Evolutionary conservation across 2,113 vertebrate species (phyloP).

Genomic region (Malurus melanocephalus): DNA sequence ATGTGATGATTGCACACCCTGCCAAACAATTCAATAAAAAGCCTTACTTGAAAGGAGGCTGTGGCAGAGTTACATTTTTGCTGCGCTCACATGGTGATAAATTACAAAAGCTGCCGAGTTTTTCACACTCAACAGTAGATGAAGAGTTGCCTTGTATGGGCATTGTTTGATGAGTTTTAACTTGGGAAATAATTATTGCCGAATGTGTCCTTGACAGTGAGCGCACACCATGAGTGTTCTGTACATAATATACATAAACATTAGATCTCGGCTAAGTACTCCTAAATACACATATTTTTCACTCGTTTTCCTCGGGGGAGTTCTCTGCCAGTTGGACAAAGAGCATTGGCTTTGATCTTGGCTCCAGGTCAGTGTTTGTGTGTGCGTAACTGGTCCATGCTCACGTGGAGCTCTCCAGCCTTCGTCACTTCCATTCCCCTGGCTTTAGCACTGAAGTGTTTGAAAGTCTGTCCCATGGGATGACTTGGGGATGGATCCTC

Average conservation of each 20-base stretch:
- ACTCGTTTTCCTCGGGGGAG: not conserved
- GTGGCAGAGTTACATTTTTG: slow-evolving; percentile 18
- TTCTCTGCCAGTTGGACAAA: not conserved
- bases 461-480: not conserved
- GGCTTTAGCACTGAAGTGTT: not conserved
- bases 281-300: not conserved
- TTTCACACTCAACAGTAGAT: slow-evolving; percentile 25
- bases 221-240: not conserved
- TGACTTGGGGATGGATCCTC: not conserved
- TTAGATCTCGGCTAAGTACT: not conserved
- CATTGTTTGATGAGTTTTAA: slow-evolving; percentile 36
- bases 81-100: slow-evolving; percentile 20
- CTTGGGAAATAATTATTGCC: slow-evolving; percentile 6
- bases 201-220: slow-evolving; percentile 12
- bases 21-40: slow-evolving; percentile 15
- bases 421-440: not conserved
- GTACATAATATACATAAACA: not conserved
- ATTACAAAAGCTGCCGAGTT: slow-evolving; percentile 5
- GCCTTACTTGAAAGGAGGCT: slow-evolving; percentile 24
- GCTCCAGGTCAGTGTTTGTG: not conserved
- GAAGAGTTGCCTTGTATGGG: slow-evolving; percentile 35
- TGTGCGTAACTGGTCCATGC: fast-evolving
- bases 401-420: not conserved
- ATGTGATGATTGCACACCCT: not conserved
- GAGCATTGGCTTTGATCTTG: not conserved